Evolutionary conservation across 92 coral and sea anemone species (phyloP), one percentile per base, ranked within the genome.

Genomic region (Ricordea florida): DNA sequence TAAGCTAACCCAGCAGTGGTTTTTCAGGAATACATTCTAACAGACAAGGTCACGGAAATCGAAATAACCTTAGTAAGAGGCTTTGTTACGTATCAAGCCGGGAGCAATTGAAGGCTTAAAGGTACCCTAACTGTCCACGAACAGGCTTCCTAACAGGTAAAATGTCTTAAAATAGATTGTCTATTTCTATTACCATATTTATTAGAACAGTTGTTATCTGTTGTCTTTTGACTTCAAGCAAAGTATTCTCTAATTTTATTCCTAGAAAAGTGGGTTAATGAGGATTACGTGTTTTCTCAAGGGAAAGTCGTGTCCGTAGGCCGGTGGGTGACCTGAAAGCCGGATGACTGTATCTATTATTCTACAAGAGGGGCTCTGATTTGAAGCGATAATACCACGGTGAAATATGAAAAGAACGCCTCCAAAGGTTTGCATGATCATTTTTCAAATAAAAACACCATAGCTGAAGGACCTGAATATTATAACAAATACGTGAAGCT

Each of bases 11-110:
- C 38, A n/a, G 0, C 18, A 29, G 62, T n/a, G n/a, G n/a, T n/a
- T n/a, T 28, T 55, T 55, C 28, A 2, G 18, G 29, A 52, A 20
- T 53, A 53, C 18, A 9, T 49, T 21, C 29, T 53, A 37, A 10
- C 10, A 38, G 11, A 40, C 15, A 26, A 10, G n/a, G 77, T 70
- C 77, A 70, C 77, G 77, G 77, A 70, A 70, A 56, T 55, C 52
- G 58, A 56, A 41, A 38, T 38, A 50, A 20, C 29, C 21, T 29
- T 37, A 55, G 42, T 27, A 41, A 70, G 64, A 18, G 24, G 57
- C 47, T 48, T 49, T 33, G 50, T 37, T 37, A 36, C 52, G 27
- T 37, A 38, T 53, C 66, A 70, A 21, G 44, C 55, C 43, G 53
- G 21, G 77, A 16, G 47, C 21, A 48, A 23, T 25, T 53, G 13